Percentiles rank a stretch among this genome's conserved stretches.
These are phyloP conservation scores for Therioaphis trifolii DNA, from an alignment of 2,888 invertebrate genomes.

Conservation along the genomic window DNA sequence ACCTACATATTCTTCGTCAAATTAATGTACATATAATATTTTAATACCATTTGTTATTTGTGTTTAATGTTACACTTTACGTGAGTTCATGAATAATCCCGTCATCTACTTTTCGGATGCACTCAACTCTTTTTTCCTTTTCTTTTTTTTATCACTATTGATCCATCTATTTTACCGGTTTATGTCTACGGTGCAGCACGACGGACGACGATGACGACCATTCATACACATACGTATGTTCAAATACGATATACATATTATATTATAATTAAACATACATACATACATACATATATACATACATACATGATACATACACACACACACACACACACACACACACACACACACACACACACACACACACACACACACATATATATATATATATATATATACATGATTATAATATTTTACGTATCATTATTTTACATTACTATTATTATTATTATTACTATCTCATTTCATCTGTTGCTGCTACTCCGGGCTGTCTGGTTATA, in stretches of 20 bases:
- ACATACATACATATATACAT: background rate
- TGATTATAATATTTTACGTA: conserved; percentile 19
- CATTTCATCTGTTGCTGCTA: conserved; percentile 35
- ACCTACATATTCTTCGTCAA: background rate
- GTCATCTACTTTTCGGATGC: conserved; percentile 1
- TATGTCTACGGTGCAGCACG: conserved; percentile 28
- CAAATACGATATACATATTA: background rate
- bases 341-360: too few relatives aligned
- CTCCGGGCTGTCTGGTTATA: background rate
- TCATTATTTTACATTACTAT: conserved; percentile 23
- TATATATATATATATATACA: background rate
- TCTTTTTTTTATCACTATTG: conserved; percentile 46
- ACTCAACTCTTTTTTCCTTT: conserved; percentile 33
- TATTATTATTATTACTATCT: conserved; percentile 26
- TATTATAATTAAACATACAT: too few relatives aligned
- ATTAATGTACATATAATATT: background rate
- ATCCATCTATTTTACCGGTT: conserved; percentile 60
- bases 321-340: too few relatives aligned
- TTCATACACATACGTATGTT: background rate
- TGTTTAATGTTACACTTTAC: conserved; percentile 40
- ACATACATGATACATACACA: background rate
- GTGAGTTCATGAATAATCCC: conserved; percentile 39
- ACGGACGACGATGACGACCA: conserved; percentile 6
- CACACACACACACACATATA: too few relatives aligned
- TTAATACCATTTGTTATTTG: conserved; percentile 38